Conservation (phyloP, 2,888 invertebrate species). For the Apotomis betuletana region DNA sequence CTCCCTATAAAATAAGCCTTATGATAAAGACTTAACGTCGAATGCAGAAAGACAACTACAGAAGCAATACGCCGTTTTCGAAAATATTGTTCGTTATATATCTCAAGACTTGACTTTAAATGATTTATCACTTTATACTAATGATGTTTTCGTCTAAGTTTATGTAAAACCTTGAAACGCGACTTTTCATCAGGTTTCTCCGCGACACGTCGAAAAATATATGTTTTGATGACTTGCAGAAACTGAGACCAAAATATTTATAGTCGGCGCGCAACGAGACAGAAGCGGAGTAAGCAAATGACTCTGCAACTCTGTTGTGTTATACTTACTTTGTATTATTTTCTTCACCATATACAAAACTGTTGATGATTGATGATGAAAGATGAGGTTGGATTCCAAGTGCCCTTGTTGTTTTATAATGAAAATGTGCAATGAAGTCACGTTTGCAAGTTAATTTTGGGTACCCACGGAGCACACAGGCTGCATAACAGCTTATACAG, state of each 20-base stretch:
- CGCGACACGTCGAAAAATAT: slow-evolving; percentile 6
- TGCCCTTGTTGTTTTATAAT: too few relatives aligned
- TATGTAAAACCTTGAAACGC: slow-evolving; percentile 8
- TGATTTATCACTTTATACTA: slow-evolving; percentile 38
- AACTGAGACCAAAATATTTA: slow-evolving; percentile 2
- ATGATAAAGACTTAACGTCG: slow-evolving; percentile 4
- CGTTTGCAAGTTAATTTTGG: too few relatives aligned
- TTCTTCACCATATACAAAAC: neutral
- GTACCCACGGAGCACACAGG: too few relatives aligned
- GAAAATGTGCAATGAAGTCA: too few relatives aligned
- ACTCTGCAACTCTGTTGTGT: neutral
- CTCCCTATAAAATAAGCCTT: neutral
- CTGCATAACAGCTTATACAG: too few relatives aligned
- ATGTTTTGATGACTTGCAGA: slow-evolving; percentile 29
- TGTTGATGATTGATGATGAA: too few relatives aligned
- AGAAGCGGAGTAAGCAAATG: neutral
- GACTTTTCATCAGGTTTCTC: neutral
- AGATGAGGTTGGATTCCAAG: too few relatives aligned
- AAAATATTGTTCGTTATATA: slow-evolving; percentile 13
- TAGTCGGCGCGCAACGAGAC: slow-evolving; percentile 5
- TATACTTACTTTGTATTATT: neutral
- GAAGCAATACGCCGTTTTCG: neutral
- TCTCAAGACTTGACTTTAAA: slow-evolving; percentile 33
- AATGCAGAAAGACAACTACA: neutral
- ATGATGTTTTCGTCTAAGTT: slow-evolving; percentile 4